Base-by-base conservation (phyloP, 2,888 invertebrate species). In the Cephus runcator region DNA sequence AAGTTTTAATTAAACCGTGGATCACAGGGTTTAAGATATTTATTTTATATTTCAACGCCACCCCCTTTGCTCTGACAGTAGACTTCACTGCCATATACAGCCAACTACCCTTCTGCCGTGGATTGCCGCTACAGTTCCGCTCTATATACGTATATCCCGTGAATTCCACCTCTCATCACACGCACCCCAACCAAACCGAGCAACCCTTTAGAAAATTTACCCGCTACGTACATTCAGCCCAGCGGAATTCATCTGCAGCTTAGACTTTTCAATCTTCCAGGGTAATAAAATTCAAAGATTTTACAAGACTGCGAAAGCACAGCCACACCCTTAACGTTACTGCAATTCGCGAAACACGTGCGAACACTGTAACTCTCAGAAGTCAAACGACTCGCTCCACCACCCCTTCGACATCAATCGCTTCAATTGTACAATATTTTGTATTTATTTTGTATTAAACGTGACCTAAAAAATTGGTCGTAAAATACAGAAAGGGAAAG, bases 1-100 rank as follows among this genome's bases (percentile, higher is more conserved):
- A 90, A 90, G 84, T 90, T 89, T 90, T 90, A 90, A 89, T 89
- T 89, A 89, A 89, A 89, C 80, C 86, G 77, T 77, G 87, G 87
- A 87, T 89, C 84, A 87, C 79, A 81, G 83, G 86, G 86, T 86
- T 88, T 85, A 90, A 89, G 88, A 88, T 90, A 90, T 88, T 88
- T 89, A 88, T 88, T 88, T 87, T 86, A 87, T 87, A 86, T 86
- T 86, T 87, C 86, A 85, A 84, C 87, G 84, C 85, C 82, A 40
- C 1, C 40, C 40, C 40, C 40, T 15, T 15, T 40, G 40, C 6
- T 40, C 40, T 15, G 40, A 40, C 40, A 40, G 40, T 40, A 40
- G 40, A 40, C 40, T 40, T 40, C 40, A 40, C 40, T 40, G 40
- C 15, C 40, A 40, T 40, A 40, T 40, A 40, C 40, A 40, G 40